These are phyloP conservation scores for Agriopis marginaria DNA, from an alignment of 2,888 invertebrate genomes.

Conservation along the genomic window DNA sequence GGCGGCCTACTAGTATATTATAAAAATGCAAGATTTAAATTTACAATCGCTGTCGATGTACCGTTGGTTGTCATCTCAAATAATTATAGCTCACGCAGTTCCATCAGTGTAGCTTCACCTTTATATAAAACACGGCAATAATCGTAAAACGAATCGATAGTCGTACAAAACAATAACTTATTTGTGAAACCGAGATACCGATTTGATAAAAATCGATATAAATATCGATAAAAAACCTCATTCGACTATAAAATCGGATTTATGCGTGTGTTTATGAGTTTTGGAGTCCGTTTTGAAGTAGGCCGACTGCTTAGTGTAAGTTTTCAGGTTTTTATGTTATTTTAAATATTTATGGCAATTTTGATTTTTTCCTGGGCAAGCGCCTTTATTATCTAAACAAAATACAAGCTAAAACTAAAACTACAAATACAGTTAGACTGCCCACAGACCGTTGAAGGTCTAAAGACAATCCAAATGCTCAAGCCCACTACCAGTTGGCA, in stretches of 20 bases:
- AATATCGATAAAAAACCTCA: conserved; percentile 61
- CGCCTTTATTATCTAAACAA: too few species aligned
- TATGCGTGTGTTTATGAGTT: conserved; percentile 32
- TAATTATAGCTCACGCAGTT: background rate
- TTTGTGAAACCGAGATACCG: conserved; percentile 51
- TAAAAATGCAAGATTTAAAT: too few species aligned
- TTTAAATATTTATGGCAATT: too few species aligned
- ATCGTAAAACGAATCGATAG: conserved; percentile 79
- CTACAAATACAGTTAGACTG: too few species aligned
- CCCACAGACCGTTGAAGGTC: too few species aligned
- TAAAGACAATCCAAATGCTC: too few species aligned
- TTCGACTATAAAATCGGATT: conserved; percentile 56
- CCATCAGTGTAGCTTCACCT: background rate
- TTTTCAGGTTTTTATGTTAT: background rate
- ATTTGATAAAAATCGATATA: conserved; percentile 53
- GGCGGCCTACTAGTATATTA: too few species aligned
- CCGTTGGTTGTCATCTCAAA: too few species aligned
- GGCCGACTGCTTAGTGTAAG: conserved; percentile 10
- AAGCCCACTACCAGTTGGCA: too few species aligned
- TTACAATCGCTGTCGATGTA: too few species aligned
- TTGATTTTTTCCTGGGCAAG: too few species aligned
- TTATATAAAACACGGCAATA: conserved; percentile 65
- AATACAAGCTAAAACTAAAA: too few species aligned
- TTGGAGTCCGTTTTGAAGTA: conserved; percentile 18
- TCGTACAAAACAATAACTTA: conserved; percentile 65